These are phyloP conservation scores for Planiliza haematocheilus DNA, from an alignment of 2,113 vertebrate genomes.

Conservation along the genomic window DNA sequence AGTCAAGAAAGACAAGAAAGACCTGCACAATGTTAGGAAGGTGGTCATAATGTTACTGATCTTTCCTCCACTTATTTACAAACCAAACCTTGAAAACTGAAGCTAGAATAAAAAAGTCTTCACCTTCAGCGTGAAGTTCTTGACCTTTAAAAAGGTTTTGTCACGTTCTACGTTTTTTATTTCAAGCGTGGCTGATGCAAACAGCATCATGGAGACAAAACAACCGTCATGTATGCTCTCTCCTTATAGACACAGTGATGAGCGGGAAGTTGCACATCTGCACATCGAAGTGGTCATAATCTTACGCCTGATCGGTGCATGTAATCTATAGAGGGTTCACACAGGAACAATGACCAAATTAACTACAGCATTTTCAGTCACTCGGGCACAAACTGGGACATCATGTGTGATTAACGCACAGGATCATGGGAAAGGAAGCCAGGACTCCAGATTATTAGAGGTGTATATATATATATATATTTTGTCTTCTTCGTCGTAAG, in stretches of 20 bases:
- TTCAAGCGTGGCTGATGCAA: not conserved
- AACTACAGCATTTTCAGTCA: not conserved
- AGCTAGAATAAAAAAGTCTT: not conserved
- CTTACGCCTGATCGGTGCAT: no score
- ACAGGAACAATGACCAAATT: constrained; percentile 1
- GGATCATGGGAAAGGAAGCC: constrained; percentile 15
- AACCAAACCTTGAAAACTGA: no score
- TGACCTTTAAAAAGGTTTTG: constrained; percentile 12
- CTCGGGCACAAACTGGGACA: not conserved
- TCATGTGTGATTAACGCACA: constrained; percentile 22
- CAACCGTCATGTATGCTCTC: not conserved
- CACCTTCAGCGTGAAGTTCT: not conserved
- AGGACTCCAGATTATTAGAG: not conserved
- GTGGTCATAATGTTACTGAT: no score
- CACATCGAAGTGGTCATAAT: no score
- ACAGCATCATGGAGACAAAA: not conserved
- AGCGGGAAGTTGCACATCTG: constrained; percentile 2
- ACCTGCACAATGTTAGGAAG: no score
- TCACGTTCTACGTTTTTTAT: not conserved
- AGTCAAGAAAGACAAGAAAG: no score
- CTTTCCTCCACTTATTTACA: no score
- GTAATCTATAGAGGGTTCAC: not conserved
- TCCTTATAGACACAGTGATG: not conserved
- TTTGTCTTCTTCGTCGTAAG: not conserved
- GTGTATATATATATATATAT: no score